Percentiles rank a stretch among this genome's conserved stretches.
Evolutionary conservation across 2,113 vertebrate species (phyloP).

Genomic region (Telmatochromis sp.): DNA sequence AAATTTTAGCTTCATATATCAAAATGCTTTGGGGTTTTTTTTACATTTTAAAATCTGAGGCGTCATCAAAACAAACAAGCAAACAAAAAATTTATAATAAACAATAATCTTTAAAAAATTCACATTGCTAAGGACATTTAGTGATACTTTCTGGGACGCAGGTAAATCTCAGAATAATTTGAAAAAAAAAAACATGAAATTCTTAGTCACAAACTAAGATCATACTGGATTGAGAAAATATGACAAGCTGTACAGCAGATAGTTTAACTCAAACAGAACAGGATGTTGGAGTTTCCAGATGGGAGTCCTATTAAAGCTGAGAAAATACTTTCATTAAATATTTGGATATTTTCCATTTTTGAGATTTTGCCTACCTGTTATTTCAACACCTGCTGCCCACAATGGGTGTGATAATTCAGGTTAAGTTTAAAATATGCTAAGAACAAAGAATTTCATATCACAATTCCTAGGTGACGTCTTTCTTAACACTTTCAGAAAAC

Average conservation of each 20-base stretch:
- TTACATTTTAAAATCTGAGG: not conserved
- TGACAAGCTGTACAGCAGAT: not conserved
- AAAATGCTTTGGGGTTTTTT: fast-evolving
- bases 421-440: not conserved
- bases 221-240: not conserved
- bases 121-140: not conserved
- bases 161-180: not conserved
- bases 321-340: not conserved
- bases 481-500: not conserved
- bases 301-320: not conserved
- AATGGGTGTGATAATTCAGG: not conserved
- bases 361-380: not conserved
- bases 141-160: not conserved
- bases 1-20: not conserved
- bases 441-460: not conserved
- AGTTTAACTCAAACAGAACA: not conserved
- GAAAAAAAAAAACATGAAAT: fast-evolving
- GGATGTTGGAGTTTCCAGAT: not conserved
- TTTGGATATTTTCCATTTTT: not conserved
- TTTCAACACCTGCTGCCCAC: not conserved
- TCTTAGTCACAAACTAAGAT: not conserved
- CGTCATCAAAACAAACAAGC: not conserved
- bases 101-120: not conserved
- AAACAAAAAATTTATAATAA: not conserved
- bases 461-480: not conserved